A percentile compares a stretch with the other conserved stretches of the same genome.
Conservation (phyloP, 2,888 invertebrate species). For the Gibbula magus region DNA sequence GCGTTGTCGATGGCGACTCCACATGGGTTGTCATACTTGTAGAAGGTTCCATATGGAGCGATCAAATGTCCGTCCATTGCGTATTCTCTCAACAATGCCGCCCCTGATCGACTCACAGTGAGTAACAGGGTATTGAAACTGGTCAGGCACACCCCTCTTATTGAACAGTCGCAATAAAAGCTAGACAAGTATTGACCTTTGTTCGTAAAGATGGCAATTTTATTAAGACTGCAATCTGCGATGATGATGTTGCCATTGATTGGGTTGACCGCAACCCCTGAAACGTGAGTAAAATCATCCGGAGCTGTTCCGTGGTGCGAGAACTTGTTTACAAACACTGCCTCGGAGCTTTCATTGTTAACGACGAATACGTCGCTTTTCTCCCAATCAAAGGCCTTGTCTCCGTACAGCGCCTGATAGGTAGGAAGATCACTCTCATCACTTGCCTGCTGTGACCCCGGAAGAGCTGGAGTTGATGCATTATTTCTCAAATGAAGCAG, state of each 20-base stretch:
- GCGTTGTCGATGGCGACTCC: conserved; percentile 52
- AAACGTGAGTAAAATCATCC: conserved; percentile 47
- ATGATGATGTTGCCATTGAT: conserved; percentile 51
- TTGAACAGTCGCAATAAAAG: conserved; percentile 57
- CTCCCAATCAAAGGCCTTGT: conserved; percentile 25
- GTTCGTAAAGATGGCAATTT: conserved; percentile 47
- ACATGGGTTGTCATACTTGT: conserved; percentile 57
- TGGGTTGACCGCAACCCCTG: conserved; percentile 47
- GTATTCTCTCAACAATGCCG: conserved; percentile 52
- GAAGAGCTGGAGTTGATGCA: not conserved
- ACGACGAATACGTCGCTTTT: conserved; percentile 30
- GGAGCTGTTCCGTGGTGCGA: conserved; percentile 49
- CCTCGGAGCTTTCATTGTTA: conserved; percentile 7
- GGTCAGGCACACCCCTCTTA: conserved; percentile 53
- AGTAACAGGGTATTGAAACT: conserved; percentile 47
- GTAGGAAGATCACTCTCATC: conserved; percentile 4
- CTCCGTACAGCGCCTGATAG: conserved; percentile 25
- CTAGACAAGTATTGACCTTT: conserved; percentile 46
- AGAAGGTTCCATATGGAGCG: conserved; percentile 49
- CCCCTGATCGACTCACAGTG: conserved; percentile 49
- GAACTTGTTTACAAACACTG: conserved; percentile 39
- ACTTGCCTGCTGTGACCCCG: not conserved
- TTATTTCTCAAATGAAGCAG: not conserved
- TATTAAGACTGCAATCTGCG: conserved; percentile 51
- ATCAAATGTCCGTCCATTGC: conserved; percentile 47